Evolutionary conservation across 1,140 invertebrate species (phyloP).

Genomic region (Argopecten irradians): DNA sequence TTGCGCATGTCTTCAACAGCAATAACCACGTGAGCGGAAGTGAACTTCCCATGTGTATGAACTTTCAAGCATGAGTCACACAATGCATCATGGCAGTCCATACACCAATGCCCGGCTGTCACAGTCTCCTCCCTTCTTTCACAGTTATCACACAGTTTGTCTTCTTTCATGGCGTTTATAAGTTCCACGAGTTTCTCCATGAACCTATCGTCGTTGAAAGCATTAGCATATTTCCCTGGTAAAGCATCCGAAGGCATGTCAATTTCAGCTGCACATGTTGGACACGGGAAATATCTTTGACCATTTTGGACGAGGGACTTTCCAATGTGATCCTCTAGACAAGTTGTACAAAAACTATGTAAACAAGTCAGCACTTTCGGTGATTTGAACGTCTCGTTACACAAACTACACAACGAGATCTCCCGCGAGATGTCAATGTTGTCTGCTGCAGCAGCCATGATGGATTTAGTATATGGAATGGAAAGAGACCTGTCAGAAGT

Average conservation of each 20-base stretch:
- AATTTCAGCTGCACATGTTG: constrained; percentile 65
- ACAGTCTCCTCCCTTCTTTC: constrained; percentile 50
- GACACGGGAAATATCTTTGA: constrained; percentile 64
- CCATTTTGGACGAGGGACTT: constrained; percentile 48
- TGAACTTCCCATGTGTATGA: constrained; percentile 83
- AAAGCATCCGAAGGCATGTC: constrained; percentile 49
- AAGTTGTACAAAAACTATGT: constrained; percentile 73
- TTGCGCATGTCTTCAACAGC: constrained; percentile 59
- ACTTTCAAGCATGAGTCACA: constrained; percentile 86
- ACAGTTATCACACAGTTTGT: constrained; percentile 66
- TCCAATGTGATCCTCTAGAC: constrained; percentile 63
- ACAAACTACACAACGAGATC: constrained; percentile 49
- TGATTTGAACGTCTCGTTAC: constrained; percentile 50
- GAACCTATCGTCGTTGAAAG: constrained; percentile 61
- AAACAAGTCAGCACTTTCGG: constrained; percentile 73
- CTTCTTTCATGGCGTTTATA: constrained; percentile 53
- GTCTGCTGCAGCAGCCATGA: background rate
- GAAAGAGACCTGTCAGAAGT: background rate
- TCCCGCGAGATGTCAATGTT: constrained; percentile 27
- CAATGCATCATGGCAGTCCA: constrained; percentile 85
- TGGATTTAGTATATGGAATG: background rate
- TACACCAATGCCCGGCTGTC: constrained; percentile 59
- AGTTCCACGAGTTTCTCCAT: constrained; percentile 59
- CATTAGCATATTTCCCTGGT: constrained; percentile 51
- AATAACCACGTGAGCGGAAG: constrained; percentile 85